These are phyloP conservation scores for Perca fluviatilis DNA, from an alignment of 2,113 vertebrate species.

Conservation along the genomic window DNA sequence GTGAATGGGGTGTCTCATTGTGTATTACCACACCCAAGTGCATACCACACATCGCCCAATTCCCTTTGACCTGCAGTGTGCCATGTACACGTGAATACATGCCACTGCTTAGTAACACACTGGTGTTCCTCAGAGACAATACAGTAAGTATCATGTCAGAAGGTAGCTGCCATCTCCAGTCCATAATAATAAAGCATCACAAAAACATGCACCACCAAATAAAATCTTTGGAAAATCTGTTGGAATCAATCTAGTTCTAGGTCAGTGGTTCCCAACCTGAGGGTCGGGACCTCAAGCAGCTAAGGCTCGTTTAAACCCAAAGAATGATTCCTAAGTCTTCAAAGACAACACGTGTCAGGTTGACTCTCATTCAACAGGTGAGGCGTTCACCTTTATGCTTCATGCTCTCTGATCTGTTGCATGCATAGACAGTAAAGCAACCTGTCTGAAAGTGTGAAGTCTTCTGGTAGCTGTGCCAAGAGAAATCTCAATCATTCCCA, in stretches of 20 bases:
- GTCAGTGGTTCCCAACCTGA: not conserved
- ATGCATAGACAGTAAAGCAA: too few relatives aligned
- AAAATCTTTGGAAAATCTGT: too few relatives aligned
- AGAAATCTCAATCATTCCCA: too few relatives aligned
- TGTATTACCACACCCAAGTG: slow-evolving; percentile 4
- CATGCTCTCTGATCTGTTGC: not conserved
- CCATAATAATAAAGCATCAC: not conserved
- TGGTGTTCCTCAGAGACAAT: not conserved
- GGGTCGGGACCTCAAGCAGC: too few relatives aligned
- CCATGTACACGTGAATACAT: not conserved
- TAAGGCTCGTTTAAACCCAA: not conserved
- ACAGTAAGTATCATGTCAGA: not conserved
- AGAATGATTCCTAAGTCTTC: not conserved
- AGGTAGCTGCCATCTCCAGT: not conserved
- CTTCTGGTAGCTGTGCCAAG: too few relatives aligned
- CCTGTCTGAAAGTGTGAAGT: too few relatives aligned
- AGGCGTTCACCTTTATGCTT: not conserved
- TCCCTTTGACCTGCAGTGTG: not conserved
- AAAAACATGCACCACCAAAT: not conserved
- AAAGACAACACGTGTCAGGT: not conserved
- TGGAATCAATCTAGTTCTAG: not conserved
- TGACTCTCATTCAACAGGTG: not conserved
- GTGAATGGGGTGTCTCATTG: not conserved
- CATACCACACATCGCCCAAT: not conserved
- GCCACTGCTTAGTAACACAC: not conserved